Percentiles rank a stretch among this genome's conserved stretches.
Conservation (phyloP, 2,113 vertebrate genomes). For the Paratilapia polleni region DNA sequence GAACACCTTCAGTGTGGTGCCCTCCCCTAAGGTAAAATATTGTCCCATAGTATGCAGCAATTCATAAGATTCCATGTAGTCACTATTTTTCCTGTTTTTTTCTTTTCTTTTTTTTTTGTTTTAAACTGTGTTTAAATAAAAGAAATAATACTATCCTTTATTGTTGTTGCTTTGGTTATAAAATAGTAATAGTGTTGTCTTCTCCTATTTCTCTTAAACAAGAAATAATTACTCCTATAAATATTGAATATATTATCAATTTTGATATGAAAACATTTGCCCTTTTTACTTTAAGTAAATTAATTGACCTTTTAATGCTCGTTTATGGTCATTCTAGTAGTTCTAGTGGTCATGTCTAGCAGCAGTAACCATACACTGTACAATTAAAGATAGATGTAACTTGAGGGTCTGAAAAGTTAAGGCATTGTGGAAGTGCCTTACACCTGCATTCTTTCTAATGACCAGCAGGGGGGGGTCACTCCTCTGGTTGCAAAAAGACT, state of each 20-base stretch:
- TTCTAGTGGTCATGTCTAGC: background rate
- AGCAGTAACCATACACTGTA: accelerated
- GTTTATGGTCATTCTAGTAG: background rate
- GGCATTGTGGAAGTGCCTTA: background rate
- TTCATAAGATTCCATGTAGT: too few relatives aligned
- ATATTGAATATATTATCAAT: too few relatives aligned
- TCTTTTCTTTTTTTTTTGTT: too few relatives aligned
- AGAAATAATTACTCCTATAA: too few relatives aligned
- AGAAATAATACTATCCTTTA: too few relatives aligned
- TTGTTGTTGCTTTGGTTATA: too few relatives aligned
- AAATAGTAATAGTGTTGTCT: too few relatives aligned
- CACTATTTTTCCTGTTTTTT: too few relatives aligned
- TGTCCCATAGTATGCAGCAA: accelerated
- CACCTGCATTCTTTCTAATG: accelerated
- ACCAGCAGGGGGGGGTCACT: background rate
- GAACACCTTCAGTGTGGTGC: constrained; percentile 90
- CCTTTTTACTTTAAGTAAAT: too few relatives aligned
- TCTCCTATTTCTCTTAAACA: too few relatives aligned
- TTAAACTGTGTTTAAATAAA: too few relatives aligned
- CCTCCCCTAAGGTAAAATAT: constrained; percentile 81
- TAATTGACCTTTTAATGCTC: background rate
- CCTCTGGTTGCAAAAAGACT: background rate
- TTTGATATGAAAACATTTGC: background rate
- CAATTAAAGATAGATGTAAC: background rate
- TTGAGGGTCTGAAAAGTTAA: background rate